These are phyloP conservation scores for Drosophila rufa DNA, from an alignment of 1,140 invertebrate genomes.

Conservation along the genomic window DNA sequence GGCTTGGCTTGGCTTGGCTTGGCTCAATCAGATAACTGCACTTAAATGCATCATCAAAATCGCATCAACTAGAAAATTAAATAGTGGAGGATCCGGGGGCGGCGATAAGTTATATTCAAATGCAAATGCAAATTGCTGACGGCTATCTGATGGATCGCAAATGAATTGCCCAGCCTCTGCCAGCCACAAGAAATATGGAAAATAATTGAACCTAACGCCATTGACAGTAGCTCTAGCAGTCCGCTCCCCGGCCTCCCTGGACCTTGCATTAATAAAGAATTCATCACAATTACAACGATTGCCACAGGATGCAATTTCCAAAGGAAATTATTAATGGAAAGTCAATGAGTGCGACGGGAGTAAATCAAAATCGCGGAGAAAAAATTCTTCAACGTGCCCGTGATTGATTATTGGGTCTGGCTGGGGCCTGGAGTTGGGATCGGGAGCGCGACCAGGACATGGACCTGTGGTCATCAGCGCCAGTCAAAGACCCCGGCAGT, in stretches of 20 bases:
- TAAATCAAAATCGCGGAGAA: constrained; percentile 44
- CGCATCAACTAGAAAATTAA: constrained; percentile 61
- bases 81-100: constrained; percentile 9
- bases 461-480: constrained; percentile 60
- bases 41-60: constrained; percentile 70
- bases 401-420: constrained; percentile 73
- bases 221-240: constrained; percentile 48
- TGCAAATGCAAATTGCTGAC: constrained; percentile 50
- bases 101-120: constrained; percentile 23
- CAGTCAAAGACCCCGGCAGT: constrained; percentile 78
- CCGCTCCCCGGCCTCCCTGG: not conserved
- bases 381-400: constrained; percentile 72
- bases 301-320: constrained; percentile 81
- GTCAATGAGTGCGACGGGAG: constrained; percentile 70
- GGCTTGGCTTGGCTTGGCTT: constrained; percentile 1
- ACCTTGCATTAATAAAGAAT: constrained; percentile 72
- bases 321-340: constrained; percentile 84
- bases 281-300: constrained; percentile 84
- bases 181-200: constrained; percentile 45
- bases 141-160: constrained; percentile 63
- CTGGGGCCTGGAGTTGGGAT: constrained; percentile 2
- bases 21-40: constrained; percentile 55
- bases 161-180: constrained; percentile 45
- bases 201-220: constrained; percentile 80
- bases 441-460: constrained; percentile 3